A percentile compares a stretch with the other conserved stretches of the same genome.
Conservation (phyloP, 2,888 invertebrate species). For the Panzeria rudis region DNA sequence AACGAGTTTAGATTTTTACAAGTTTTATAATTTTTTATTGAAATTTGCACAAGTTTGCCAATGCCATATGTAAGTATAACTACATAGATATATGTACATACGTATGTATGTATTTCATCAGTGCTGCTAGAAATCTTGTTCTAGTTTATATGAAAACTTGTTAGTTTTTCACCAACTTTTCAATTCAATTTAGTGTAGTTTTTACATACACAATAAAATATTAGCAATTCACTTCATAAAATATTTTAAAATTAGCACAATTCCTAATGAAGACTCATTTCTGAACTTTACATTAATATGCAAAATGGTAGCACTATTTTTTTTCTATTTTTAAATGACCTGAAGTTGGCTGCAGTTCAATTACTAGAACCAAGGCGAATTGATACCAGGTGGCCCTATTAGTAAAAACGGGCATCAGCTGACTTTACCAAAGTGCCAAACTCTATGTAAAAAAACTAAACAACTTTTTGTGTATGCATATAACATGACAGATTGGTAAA, state of each 20-base stretch:
- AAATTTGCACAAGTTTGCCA: not conserved
- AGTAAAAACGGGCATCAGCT: too few relatives aligned
- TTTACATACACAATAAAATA: not conserved
- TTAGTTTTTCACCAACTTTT: not conserved
- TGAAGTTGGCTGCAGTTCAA: slow-evolving; percentile 48
- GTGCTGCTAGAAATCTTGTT: not conserved
- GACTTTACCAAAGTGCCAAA: too few relatives aligned
- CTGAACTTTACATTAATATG: too few relatives aligned
- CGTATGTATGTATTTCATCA: not conserved
- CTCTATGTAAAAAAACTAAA: too few relatives aligned
- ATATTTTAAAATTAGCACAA: not conserved
- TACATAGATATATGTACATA: not conserved
- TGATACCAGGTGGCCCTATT: too few relatives aligned
- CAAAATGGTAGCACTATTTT: not conserved
- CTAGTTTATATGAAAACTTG: not conserved
- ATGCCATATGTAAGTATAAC: slow-evolving; percentile 36
- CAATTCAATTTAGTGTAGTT: not conserved
- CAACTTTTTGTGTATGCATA: too few relatives aligned
- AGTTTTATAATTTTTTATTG: not conserved
- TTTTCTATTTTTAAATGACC: not conserved
- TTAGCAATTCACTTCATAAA: not conserved
- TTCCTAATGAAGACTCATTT: too few relatives aligned
- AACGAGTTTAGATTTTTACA: not conserved
- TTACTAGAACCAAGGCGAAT: too few relatives aligned
- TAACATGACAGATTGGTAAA: too few relatives aligned